Base-by-base conservation (phyloP, 2,113 vertebrate genomes). In the Upupa epops region DNA sequence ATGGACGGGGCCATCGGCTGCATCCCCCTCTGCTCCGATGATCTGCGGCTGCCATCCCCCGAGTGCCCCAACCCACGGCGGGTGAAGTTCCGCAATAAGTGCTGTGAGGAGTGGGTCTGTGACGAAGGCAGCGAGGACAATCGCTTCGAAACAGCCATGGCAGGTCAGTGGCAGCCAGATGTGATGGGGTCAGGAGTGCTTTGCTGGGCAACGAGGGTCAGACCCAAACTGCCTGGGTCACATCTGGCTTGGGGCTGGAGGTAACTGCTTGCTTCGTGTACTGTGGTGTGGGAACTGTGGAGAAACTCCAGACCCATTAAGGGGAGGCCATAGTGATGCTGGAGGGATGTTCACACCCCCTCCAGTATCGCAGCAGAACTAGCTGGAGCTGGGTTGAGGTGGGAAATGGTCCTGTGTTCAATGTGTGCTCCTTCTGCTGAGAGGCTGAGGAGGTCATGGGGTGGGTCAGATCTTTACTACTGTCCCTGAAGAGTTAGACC, bases 91-190 rank as follows among this genome's bases (percentile, higher is more conserved):
- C 97, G n/a, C 24, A 95, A 96, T 12, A 96, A 96, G n/a, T 98
- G 98, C 96, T 98, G 98, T 0, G 98, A 98, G 63, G 98, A 98
- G 91, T 98, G 98, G 98, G n/a, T 97, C 73, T 98, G 98, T 1
- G 95, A 97, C 52, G 86, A 96, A 78, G 94, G 73, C 9, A 84
- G 87, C 0, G 46, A 94, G 74, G 96, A 96, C 24, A 77, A 88
- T 14, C 74, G 2, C 88, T 95, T 96, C 4, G 83, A 95, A 83
- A 96, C 95, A 2, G 96, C 89, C 80, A 87, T 96, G 95, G 96
- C 97, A 1, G 97, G 95, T 95, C 81, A 76, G 94, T 1, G 55
- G 24, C 3, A 56, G 42, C 32, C 2, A 2, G 3, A 1, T 1
- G 54, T 1, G 68, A 11, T 8, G 3, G 46, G 29, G 34, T 17